Evolutionary conservation across 2,888 invertebrate species (phyloP), one percentile per base, ranked within the genome.

Genomic region (Trachelus tabidus): DNA sequence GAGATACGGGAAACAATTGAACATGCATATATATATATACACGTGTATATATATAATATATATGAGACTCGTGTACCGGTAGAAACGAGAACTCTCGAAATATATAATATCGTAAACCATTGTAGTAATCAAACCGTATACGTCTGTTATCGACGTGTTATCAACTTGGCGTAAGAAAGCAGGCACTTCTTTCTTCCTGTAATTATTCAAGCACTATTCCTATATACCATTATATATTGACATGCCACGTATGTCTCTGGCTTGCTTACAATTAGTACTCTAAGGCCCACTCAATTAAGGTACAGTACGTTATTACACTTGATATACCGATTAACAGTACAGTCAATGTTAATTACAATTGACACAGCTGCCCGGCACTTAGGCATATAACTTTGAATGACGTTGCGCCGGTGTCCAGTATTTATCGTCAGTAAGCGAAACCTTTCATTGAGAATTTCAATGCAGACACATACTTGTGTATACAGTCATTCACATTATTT

Each of bases 381-480:
- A 23, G 6, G 56, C 9, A 56, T 23, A 15, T 23, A 23, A 56
- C 23, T 56, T 56, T 23, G 23, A 56, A 56, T 56, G 56, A 23
- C 4, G 56, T 56, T 23, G 2, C 56, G 9, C 56, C 56, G 56
- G 23, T 23, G 56, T 56, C 56, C 23, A 56, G 56, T 56, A 56
- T 56, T 56, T 56, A 80, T 76, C 79, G 77, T 79, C 78, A 82
- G 80, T 56, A 23, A 81, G 78, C 83, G 81, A 83, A 84, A 83
- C 82, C 84, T 86, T 84, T 85, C 86, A 86, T 86, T 84, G 81
- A 86, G 74, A 37, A 34, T 33, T 71, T 73, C 73, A 73, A 81
- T 75, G 77, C 76, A 40, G 6, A 15, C 35, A 15, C n/a, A 23
- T 23, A 34, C 30, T 37, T n/a, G 9, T 56, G 23, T 56, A 9